phyloP scores from a whole-genome alignment of 2,113 vertebrate species.

The Anseranas semipalmata region DNA sequence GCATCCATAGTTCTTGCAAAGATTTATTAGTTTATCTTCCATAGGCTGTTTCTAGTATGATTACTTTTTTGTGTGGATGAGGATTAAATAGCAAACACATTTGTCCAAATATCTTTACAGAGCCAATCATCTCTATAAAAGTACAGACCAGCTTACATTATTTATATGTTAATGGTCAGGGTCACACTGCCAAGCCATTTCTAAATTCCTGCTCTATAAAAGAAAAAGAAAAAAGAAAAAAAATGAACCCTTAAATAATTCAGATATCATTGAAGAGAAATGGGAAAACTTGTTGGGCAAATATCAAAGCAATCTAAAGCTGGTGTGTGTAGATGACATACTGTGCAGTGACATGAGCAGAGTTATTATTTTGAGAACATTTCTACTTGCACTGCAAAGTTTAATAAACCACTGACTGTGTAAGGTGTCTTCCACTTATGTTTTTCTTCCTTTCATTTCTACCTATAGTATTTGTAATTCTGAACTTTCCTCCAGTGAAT shows the following conservation, averaged over 20 bases:
- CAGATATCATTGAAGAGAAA: slow-evolving; percentile 53
- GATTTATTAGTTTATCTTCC: slow-evolving; percentile 57
- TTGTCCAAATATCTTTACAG: slow-evolving; percentile 47
- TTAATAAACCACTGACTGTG: background rate
- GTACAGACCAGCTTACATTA: slow-evolving; percentile 17
- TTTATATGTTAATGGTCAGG: slow-evolving; percentile 46
- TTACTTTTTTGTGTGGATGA: slow-evolving; percentile 34
- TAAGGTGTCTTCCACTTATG: background rate
- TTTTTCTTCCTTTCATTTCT: background rate
- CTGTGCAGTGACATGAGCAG: background rate
- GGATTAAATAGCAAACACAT: slow-evolving; percentile 29
- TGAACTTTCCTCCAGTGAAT: background rate
- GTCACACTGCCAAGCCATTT: background rate
- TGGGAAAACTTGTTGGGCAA: slow-evolving; percentile 45
- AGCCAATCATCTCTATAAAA: slow-evolving; percentile 17
- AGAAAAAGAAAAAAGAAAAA: background rate
- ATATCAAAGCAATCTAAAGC: slow-evolving; percentile 54
- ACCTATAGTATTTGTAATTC: background rate
- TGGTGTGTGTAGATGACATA: slow-evolving; percentile 13
- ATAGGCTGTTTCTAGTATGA: background rate
- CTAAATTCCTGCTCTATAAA: background rate
- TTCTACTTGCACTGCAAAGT: slow-evolving; percentile 45
- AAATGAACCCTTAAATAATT: slow-evolving; percentile 58
- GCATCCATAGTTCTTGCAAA: background rate
- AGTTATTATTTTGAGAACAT: slow-evolving; percentile 37